Evolutionary conservation across 1,140 invertebrate species (phyloP), one percentile per base, ranked within the genome.

Genomic region (Drosophila guanche): DNA sequence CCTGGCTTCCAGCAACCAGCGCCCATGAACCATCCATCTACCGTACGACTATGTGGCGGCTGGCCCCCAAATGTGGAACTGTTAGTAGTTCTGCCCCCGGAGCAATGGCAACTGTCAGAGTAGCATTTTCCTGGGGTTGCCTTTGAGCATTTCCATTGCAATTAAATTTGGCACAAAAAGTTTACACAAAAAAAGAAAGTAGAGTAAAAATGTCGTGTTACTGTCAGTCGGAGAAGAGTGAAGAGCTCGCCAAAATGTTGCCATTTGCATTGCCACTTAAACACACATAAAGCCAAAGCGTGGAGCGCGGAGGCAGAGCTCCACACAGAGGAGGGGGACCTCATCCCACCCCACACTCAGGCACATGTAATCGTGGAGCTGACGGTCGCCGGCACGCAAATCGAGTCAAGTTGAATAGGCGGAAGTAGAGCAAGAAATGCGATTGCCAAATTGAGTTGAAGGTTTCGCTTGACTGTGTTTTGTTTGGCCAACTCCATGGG

Each of bases 381-480:
- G 63, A 72, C 65, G 80, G 61, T 65, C 78, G 76, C 56, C 76
- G 76, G 78, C 83, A 88, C 71, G 84, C 83, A 88, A 88, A 88
- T 88, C 83, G 83, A 88, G 83, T 88, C 84, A 88, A 88, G 78
- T 88, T 88, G 83, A 88, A 88, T 88, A 88, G 83, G 83, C 83
- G 83, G 83, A 88, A 88, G 83, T 79, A 88, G 83, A 88, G 83
- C 83, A 88, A 88, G 83, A 88, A 88, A 88, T 88, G 84, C 83
- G 83, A 88, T 88, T 88, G 83, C 83, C 83, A 88, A 88, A 88
- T 88, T 88, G 83, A 88, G 83, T 88, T 88, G 83, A 88, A 88
- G 83, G 83, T 83, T 88, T 88, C 83, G 83, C 83, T 88, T 88
- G 83, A 88, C 83, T 88, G 83, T 88, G 83, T 83, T 88, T 88